Conservation (phyloP, 2,113 vertebrate species). For the Barbus barbus region DNA sequence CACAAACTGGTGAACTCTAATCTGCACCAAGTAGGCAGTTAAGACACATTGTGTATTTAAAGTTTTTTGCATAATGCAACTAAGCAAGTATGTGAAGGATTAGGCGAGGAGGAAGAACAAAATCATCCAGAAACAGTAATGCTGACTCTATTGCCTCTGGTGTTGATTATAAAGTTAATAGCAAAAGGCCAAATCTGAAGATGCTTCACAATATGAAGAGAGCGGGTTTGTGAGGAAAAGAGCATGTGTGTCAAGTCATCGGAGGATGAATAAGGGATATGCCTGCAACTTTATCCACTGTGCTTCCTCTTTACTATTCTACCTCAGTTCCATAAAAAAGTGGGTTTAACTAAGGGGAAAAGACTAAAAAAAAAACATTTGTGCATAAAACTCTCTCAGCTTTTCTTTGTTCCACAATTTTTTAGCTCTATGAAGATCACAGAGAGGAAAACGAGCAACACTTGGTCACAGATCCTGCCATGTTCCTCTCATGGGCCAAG, state of each 20-base stretch:
- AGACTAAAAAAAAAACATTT: background rate
- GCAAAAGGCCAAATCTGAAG: background rate
- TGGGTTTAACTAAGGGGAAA: slow-evolving; percentile 19
- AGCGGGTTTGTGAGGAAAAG: background rate
- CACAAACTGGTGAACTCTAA: background rate
- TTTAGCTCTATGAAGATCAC: background rate
- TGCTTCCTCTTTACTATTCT: slow-evolving; percentile 21
- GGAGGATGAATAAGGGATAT: slow-evolving; percentile 28
- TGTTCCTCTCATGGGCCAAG: background rate
- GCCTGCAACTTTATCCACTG: slow-evolving; percentile 7
- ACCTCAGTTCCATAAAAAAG: background rate
- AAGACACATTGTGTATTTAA: slow-evolving; percentile 1
- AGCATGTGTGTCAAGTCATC: background rate
- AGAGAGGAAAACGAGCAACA: background rate
- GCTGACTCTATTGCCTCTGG: background rate
- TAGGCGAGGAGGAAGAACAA: background rate
- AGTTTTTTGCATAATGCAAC: too few relatives aligned
- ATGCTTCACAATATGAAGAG: background rate
- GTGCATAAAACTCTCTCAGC: background rate
- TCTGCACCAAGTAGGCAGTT: slow-evolving; percentile 4
- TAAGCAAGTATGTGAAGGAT: background rate
- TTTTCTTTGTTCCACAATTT: background rate
- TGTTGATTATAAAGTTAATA: background rate
- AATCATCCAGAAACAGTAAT: background rate
- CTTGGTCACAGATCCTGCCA: background rate